Evolutionary conservation across 2,888 invertebrate species (phyloP), one percentile per base, ranked within the genome.

Genomic region (Netelia inedita): DNA sequence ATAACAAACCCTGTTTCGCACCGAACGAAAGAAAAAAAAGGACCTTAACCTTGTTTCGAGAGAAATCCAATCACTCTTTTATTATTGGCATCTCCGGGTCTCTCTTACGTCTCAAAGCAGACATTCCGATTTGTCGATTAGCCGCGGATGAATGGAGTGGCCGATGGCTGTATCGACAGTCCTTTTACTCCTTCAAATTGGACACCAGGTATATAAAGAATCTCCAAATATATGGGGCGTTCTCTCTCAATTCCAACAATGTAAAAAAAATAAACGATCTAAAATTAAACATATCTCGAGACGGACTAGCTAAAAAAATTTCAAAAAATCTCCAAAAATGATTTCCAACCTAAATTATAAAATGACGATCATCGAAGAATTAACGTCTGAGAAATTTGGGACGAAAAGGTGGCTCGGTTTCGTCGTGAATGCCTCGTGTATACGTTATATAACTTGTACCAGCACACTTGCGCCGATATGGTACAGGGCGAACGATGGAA

Each of bases 31-130:
- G 21, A 2, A 21, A 75, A 74, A 43, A 10, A 55, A n/a, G 43
- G 43, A 43, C 55, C 43, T 57, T 57, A 8, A 46, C 35, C 68
- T 59, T 50, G 14, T 59, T 14, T 41, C n/a, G 9, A 16, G 19
- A 8, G 69, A 69, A 61, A 68, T 23, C 28, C 59, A 69, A 78
- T 61, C 16, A 21, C 57, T 28, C 73, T 19, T 21, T 75, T 41
- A 75, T 75, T 75, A 65, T 75, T 59, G 78, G 61, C 57, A 69
- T 69, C 41, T 65, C 65, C 53, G 35, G n/a, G 35, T 43, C 43
- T 78, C 68, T 50, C 57, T 1, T 23, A 10, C 23, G 10, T 68
- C 59, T 10, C 78, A 46, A 78, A 78, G 59, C 50, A 41, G 11
- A 21, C 43, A 28, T 69, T 59, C 28, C 59, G 16, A 59, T 68